These are phyloP conservation scores for Scleropages formosus DNA, from an alignment of 2,797 vertebrate species.

Conservation along the genomic window DNA sequence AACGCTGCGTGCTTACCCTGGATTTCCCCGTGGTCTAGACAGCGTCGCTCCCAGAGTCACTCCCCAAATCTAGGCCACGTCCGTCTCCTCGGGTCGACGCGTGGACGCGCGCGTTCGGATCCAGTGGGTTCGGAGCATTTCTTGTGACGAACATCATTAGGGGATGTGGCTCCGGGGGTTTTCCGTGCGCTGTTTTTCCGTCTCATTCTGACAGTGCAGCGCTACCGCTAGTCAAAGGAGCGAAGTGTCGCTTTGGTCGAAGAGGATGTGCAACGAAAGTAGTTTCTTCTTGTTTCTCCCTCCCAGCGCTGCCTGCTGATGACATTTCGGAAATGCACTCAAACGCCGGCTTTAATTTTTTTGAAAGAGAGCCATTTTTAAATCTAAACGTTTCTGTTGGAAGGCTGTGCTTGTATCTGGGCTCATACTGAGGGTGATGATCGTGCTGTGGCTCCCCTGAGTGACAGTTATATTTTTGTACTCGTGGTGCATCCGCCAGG, in stretches of 20 bases:
- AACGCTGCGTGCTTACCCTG: too few species aligned
- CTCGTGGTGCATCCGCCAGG: background rate
- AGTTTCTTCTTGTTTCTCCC: conserved; percentile 8
- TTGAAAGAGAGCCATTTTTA: background rate
- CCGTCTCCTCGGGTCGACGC: background rate
- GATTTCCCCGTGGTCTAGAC: background rate
- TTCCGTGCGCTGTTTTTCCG: background rate
- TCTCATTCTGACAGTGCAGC: background rate
- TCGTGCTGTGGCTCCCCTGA: conserved; percentile 26
- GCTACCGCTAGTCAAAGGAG: background rate
- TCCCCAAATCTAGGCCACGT: conserved; percentile 1
- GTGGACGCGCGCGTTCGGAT: background rate
- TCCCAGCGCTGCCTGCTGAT: background rate
- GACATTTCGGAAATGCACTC: background rate
- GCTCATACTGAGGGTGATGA: background rate
- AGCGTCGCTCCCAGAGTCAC: background rate
- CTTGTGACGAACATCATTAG: background rate
- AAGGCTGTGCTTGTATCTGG: background rate
- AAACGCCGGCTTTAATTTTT: background rate
- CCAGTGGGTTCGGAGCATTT: background rate
- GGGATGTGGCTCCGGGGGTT: background rate
- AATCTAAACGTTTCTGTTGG: background rate
- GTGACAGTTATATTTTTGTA: conserved; percentile 11
- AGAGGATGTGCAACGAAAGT: background rate
- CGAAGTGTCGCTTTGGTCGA: conserved; percentile 4